Evolutionary conservation across 2,113 vertebrate genomes (phyloP).

Genomic region (Sula dactylatra): DNA sequence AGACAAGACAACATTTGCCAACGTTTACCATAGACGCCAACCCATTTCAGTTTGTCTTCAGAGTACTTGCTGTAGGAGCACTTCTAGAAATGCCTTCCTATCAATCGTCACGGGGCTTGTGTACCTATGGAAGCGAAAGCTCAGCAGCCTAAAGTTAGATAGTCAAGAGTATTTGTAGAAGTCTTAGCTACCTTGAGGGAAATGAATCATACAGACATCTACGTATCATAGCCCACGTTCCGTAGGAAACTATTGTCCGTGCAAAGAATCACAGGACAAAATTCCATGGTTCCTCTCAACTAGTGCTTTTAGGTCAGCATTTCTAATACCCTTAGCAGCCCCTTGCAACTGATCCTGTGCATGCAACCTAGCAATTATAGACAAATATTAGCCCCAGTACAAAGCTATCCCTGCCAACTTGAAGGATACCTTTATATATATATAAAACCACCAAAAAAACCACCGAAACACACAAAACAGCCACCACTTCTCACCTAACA

Average conservation of each 20-base stretch:
- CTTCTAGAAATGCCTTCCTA: neutral
- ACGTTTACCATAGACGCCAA: neutral
- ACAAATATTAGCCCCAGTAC: neutral
- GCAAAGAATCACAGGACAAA: neutral
- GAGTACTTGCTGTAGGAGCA: neutral
- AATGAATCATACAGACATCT: neutral
- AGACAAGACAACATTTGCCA: neutral
- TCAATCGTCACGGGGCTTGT: accelerated
- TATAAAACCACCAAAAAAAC: neutral
- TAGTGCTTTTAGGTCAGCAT: neutral
- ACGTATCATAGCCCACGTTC: neutral
- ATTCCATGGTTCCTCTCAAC: accelerated
- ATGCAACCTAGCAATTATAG: neutral
- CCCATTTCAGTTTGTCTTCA: neutral
- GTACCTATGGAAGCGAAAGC: neutral
- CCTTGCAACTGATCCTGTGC: neutral
- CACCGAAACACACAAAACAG: neutral
- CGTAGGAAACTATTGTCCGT: neutral
- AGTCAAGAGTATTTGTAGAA: neutral
- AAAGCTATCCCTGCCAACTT: neutral
- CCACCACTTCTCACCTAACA: neutral
- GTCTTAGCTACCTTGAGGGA: neutral
- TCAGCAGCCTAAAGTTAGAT: neutral
- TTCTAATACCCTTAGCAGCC: neutral
- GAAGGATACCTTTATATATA: neutral